These are phyloP conservation scores for Datnioides undecimradiatus DNA, from an alignment of 2,113 vertebrate genomes.

Conservation along the genomic window DNA sequence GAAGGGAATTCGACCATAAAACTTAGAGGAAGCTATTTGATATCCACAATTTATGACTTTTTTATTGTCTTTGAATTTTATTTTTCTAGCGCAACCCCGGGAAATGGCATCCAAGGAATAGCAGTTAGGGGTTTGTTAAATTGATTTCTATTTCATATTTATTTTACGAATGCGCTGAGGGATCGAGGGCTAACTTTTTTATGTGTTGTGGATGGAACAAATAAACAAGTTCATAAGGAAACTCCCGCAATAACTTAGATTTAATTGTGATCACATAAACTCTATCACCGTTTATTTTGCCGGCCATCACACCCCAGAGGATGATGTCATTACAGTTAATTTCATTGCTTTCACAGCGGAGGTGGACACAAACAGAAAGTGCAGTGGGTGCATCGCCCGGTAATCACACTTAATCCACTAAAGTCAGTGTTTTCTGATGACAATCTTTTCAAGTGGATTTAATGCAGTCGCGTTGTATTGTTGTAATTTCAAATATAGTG, in stretches of 20 bases:
- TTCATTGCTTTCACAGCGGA: conserved; percentile 60
- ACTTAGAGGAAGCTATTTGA: conserved; percentile 70
- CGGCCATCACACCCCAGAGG: conserved; percentile 56
- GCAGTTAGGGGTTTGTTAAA: conserved; percentile 80
- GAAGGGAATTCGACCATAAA: conserved; percentile 67
- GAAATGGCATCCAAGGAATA: conserved; percentile 68
- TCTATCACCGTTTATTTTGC: conserved; percentile 71
- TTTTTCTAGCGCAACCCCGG: conserved; percentile 60
- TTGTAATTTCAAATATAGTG: not conserved
- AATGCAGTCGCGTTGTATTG: not conserved
- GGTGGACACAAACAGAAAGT: conserved; percentile 30
- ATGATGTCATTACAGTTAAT: conserved; percentile 77
- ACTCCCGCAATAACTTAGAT: conserved; percentile 82
- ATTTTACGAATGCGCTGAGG: conserved; percentile 66
- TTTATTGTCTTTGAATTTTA: conserved; percentile 81
- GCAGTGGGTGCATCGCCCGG: not conserved
- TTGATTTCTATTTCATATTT: conserved; percentile 81
- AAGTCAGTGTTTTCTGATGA: conserved; percentile 27
- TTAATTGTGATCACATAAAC: conserved; percentile 80
- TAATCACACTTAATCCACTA: conserved; percentile 12
- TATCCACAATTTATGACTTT: conserved; percentile 77
- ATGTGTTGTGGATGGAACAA: conserved; percentile 71
- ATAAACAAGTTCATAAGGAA: conserved; percentile 82
- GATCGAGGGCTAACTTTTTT: conserved; percentile 73
- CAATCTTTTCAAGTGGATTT: conserved; percentile 26